These are phyloP conservation scores for Psilopogon haemacephalus DNA, from an alignment of 2,113 vertebrate species.

Conservation along the genomic window DNA sequence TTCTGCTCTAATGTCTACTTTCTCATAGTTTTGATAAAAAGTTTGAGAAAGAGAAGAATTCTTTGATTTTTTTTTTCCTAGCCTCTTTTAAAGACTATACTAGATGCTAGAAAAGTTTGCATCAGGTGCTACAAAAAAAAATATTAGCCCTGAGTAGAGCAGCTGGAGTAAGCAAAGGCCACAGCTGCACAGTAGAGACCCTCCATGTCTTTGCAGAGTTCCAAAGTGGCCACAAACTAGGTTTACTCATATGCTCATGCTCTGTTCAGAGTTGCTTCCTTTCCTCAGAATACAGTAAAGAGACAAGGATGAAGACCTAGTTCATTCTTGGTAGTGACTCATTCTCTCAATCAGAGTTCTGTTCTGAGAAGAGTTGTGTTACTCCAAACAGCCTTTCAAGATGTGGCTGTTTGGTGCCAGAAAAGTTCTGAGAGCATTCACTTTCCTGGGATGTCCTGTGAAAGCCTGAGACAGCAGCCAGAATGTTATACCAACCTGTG, in stretches of 20 bases:
- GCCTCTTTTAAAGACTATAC: not conserved
- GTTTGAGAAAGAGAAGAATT: not conserved
- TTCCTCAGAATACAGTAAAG: not conserved
- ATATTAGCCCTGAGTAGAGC: not conserved
- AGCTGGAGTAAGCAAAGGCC: not conserved
- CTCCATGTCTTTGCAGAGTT: not conserved
- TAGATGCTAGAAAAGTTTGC: not conserved
- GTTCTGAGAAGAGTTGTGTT: not conserved
- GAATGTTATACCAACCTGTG: not conserved
- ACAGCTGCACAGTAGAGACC: not conserved
- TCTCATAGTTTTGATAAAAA: not conserved
- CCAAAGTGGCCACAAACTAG: not conserved
- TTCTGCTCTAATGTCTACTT: not conserved
- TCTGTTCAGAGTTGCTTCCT: not conserved
- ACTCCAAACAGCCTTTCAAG: constrained; percentile 33
- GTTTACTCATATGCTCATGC: not conserved
- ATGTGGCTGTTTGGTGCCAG: not conserved
- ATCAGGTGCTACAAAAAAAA: constrained; percentile 9
- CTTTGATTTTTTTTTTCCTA: not conserved
- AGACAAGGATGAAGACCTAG: not conserved
- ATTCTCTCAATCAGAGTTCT: not conserved
- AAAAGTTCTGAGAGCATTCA: not conserved
- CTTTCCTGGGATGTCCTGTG: constrained; percentile 13
- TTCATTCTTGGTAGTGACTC: not conserved
- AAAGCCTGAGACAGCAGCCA: not conserved